phyloP scores from a whole-genome alignment of 2,888 invertebrate species.

The Steinernema scapterisci region DNA sequence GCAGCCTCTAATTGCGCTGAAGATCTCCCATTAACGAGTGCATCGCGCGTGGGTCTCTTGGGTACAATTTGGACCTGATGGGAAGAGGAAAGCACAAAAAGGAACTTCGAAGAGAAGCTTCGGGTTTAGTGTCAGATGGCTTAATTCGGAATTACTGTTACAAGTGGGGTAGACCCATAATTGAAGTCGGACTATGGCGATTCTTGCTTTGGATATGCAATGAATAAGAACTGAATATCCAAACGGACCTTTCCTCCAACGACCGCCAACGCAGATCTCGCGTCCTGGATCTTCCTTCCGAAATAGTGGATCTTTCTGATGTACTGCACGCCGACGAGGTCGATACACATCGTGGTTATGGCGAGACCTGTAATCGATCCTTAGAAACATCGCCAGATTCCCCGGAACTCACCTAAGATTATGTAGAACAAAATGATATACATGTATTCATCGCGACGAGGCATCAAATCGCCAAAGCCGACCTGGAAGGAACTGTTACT shows the following conservation, averaged over 20 bases:
- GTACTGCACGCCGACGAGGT: conserved; percentile 67
- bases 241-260: conserved; percentile 66
- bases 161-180: too few relatives aligned
- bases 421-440: conserved; percentile 67
- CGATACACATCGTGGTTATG: conserved; percentile 68
- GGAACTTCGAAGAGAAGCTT: too few relatives aligned
- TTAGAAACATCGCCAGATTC: conserved; percentile 7
- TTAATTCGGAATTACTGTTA: too few relatives aligned
- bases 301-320: conserved; percentile 68
- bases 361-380: conserved; percentile 58
- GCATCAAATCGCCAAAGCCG: conserved; percentile 68
- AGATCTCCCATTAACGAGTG: conserved; percentile 4
- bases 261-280: conserved; percentile 65
- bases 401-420: conserved; percentile 54
- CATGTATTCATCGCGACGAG: conserved; percentile 65
- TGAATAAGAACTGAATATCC: too few relatives aligned
- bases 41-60: neutral
- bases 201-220: neutral
- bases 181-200: too few relatives aligned
- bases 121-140: too few relatives aligned
- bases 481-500: conserved; percentile 50
- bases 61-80: too few relatives aligned
- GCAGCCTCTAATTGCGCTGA: neutral
- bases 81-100: too few relatives aligned
- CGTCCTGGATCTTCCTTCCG: conserved; percentile 67